A percentile compares a stretch with the other conserved stretches of the same genome.
Evolutionary conservation across 2,888 invertebrate genomes (phyloP).

Genomic region (Pollenia labialis): DNA sequence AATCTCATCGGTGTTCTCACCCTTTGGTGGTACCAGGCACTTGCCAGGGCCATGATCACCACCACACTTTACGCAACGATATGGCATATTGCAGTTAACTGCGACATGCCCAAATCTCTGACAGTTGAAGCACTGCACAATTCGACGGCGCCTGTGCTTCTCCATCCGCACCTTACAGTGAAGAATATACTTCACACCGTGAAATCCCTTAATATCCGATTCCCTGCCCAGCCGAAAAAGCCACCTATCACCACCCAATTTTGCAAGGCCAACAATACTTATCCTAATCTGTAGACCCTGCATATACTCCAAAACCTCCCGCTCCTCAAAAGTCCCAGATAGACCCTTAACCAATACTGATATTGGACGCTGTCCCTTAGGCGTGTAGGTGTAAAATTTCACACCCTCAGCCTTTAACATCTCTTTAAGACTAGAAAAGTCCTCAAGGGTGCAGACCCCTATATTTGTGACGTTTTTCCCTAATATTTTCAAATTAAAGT

Average conservation of each 20-base stretch:
- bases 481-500: no score
- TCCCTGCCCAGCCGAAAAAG: not conserved
- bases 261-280: not conserved
- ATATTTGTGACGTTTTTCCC: no score
- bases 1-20: not conserved
- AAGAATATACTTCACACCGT: not conserved
- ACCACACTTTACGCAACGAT: slow-evolving; percentile 18
- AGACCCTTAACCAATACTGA: no score
- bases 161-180: not conserved
- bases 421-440: no score
- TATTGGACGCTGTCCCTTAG: no score
- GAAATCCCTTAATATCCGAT: not conserved
- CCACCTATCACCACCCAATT: not conserved
- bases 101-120: not conserved
- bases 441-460: no score
- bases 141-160: not conserved
- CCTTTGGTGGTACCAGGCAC: not conserved
- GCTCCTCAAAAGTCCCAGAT: no score
- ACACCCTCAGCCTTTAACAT: no score
- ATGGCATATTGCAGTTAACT: slow-evolving; percentile 20
- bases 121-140: not conserved
- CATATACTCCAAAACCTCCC: not conserved
- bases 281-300: not conserved
- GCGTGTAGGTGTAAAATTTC: no score
- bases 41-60: slow-evolving; percentile 22